phyloP scores from a whole-genome alignment of 2,797 vertebrate genomes.

The Aselliscus stoliczkanus region DNA sequence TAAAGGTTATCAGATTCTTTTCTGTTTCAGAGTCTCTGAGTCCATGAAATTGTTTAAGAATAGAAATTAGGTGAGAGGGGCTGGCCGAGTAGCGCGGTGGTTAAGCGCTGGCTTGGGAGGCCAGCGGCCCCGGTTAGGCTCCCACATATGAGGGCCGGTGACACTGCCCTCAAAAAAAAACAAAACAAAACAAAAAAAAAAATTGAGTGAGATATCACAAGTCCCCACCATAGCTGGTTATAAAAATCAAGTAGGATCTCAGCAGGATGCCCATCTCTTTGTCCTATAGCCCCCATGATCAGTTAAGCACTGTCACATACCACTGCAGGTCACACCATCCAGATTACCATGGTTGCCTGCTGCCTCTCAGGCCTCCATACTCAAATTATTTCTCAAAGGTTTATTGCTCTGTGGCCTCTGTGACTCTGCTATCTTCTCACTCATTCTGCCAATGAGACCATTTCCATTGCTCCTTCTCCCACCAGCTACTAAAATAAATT shows the following conservation, averaged over 20 bases:
- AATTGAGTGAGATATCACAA: not conserved
- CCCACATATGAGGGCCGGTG: no score
- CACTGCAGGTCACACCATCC: not conserved
- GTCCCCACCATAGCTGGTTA: not conserved
- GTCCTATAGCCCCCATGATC: not conserved
- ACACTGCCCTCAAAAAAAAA: no score
- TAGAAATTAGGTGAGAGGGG: not conserved
- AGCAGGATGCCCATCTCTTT: rapidly evolving
- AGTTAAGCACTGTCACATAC: not conserved
- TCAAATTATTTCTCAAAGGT: not conserved
- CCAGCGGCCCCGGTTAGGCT: no score
- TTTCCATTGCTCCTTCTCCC: rapidly evolving
- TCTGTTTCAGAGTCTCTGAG: not conserved
- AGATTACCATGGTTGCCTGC: rapidly evolving
- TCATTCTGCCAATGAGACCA: not conserved
- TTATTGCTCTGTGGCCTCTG: not conserved
- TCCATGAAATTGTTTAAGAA: not conserved
- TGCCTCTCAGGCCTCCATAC: rapidly evolving
- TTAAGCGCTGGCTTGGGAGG: no score
- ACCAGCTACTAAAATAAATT: not conserved
- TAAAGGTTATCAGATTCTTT: not conserved
- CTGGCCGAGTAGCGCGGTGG: no score
- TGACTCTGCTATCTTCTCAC: not conserved
- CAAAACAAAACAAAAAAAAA: no score
- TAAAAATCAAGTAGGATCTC: not conserved